These are phyloP conservation scores for Copsychus sechellarum DNA, from an alignment of 2,113 vertebrate genomes.

Conservation along the genomic window DNA sequence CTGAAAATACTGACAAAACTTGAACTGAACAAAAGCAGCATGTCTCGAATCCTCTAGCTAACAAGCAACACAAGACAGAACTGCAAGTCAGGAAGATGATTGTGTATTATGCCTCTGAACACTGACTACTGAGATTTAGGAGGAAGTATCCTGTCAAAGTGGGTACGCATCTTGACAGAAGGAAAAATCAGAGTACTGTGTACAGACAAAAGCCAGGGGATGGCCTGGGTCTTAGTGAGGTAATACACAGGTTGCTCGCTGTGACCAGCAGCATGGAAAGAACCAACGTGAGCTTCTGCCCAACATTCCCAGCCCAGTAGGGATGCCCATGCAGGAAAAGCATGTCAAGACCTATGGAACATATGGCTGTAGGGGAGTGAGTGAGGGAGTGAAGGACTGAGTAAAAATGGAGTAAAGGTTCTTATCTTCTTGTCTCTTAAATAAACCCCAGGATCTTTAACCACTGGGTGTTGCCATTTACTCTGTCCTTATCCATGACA, in stretches of 20 bases:
- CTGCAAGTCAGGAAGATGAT: neutral
- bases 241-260: neutral
- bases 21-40: neutral
- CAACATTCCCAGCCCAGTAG: neutral
- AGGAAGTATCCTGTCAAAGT: neutral
- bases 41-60: neutral
- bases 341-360: neutral
- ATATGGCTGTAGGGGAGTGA: fast-evolving
- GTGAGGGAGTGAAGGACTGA: neutral
- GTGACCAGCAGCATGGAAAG: neutral
- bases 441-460: neutral
- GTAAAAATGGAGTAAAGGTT: neutral
- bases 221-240: neutral
- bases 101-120: neutral
- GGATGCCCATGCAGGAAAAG: neutral
- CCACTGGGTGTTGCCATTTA: neutral
- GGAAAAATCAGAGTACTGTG: neutral
- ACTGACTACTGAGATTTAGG: neutral
- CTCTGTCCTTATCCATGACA: neutral
- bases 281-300: neutral
- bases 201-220: neutral
- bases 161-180: neutral
- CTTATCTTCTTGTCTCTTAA: neutral
- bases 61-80: neutral
- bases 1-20: neutral